Evolutionary conservation across 2,888 invertebrate genomes (phyloP).

Genomic region (Xylota segnis): DNA sequence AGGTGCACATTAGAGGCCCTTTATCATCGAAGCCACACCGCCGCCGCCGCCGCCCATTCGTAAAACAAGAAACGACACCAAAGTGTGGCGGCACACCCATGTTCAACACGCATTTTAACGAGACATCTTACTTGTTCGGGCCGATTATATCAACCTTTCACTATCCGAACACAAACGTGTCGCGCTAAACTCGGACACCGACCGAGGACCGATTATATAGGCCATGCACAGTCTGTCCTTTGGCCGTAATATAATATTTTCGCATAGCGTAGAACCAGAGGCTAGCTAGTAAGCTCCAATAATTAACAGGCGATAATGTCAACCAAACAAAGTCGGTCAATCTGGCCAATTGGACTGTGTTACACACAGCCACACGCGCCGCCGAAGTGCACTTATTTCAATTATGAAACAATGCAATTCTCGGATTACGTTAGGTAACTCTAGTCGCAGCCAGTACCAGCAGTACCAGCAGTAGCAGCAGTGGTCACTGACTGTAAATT

Average conservation of each 20-base stretch:
- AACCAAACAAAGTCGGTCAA: conserved; percentile 71
- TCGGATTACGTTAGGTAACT: conserved; percentile 71
- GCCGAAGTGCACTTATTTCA: conserved; percentile 69
- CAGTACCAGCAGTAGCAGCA: conserved; percentile 11
- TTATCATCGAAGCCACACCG: conserved; percentile 17
- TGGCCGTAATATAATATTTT: conserved; percentile 61
- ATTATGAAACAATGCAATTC: conserved; percentile 77
- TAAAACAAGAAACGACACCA: conserved; percentile 38
- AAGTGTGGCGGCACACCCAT: conserved; percentile 48
- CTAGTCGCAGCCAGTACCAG: conserved; percentile 17
- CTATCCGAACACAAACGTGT: conserved; percentile 12
- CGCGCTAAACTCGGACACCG: conserved; percentile 18
- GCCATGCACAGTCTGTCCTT: conserved; percentile 64
- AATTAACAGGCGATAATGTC: conserved; percentile 74
- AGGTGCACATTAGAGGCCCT: conserved; percentile 30
- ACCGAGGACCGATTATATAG: conserved; percentile 43
- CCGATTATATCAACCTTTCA: conserved; percentile 70
- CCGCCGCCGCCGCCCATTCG: neutral
- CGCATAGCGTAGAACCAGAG: conserved; percentile 42
- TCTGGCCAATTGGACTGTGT: conserved; percentile 71
- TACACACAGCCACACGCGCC: conserved; percentile 10
- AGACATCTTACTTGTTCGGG: conserved; percentile 37
- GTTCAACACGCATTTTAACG: conserved; percentile 51
- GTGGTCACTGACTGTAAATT: conserved; percentile 73
- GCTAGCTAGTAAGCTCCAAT: conserved; percentile 69